Evolutionary conservation across 2,113 vertebrate species (phyloP), one percentile per base, ranked within the genome.

Genomic region (Rattus norvegicus): DNA sequence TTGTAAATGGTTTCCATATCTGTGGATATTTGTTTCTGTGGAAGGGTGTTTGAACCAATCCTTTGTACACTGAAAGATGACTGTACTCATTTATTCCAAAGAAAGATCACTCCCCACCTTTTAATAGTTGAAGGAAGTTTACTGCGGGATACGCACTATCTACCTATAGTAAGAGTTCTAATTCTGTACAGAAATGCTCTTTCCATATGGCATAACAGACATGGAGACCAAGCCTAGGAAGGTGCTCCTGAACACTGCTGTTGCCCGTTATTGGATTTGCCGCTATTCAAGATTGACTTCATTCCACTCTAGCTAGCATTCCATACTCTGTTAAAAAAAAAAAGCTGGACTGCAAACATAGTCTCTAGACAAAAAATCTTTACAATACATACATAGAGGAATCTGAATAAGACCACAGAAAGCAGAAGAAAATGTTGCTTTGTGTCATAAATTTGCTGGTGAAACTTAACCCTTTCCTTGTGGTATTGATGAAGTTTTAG

Each of bases 61-160:
- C 20, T 75, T 73, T 19, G 30, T 67, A 65, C 52, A 84, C 2
- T 13, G 12, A 67, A 39, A 7, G 12, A 65, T 65, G 26, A 30
- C 26, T 84, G 1, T 70, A 36, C 75, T 88, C 70, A 39, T 84
- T 92, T 80, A 39, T n/a, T 49, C 33, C 54, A 67, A 91, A 91
- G 61, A 88, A 88, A 92, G 88, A 77, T 33, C 59, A 19, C 93
- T 61, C 24, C 28, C n/a, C 47, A 47, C 36, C 59, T 95, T 52
- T 95, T 97, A 69, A 85, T 76, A 92, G 54, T 9, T 63, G 84
- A 33, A 54, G 28, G 70, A 77, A 83, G 26, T 22, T 16, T 86
- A 11, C 43, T 83, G 63, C 73, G 63, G 10, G 77, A 91, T 87
- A 86, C 73, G 1, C 3, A 1, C 5, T 65, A 0, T 77, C 10